Conservation (phyloP, 2,113 vertebrate species). For the Lucifuga dentata region DNA sequence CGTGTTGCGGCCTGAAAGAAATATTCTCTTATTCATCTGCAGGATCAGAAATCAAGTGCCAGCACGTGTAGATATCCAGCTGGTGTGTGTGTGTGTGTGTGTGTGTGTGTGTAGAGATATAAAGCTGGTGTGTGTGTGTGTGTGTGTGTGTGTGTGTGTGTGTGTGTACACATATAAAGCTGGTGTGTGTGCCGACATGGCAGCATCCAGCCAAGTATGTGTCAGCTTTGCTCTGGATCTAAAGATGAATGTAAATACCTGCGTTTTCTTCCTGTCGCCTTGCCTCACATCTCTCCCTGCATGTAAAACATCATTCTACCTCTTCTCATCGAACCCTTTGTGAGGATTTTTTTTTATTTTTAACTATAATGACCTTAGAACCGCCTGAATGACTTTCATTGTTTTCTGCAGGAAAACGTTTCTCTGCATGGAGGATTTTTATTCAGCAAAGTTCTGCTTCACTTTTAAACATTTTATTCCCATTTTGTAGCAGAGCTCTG, state of each 20-base stretch:
- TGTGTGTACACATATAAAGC: too few species aligned
- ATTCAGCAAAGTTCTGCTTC: neutral
- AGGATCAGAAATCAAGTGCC: conserved; percentile 22
- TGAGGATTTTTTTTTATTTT: neutral
- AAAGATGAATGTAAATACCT: neutral
- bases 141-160: too few species aligned
- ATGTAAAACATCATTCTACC: neutral
- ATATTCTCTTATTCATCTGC: conserved; percentile 34
- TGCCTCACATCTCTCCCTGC: neutral
- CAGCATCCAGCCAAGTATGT: neutral
- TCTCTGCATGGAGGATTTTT: neutral
- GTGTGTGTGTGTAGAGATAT: too few species aligned
- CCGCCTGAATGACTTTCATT: neutral
- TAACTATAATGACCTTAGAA: neutral
- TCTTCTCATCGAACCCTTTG: neutral
- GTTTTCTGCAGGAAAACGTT: neutral
- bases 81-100: too few species aligned
- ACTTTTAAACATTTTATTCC: neutral
- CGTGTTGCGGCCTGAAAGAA: conserved; percentile 57
- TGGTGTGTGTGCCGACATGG: neutral
- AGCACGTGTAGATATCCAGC: neutral
- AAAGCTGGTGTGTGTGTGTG: too few species aligned
- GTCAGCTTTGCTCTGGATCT: too few species aligned
- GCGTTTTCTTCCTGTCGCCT: too few species aligned
- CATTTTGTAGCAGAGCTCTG: too few species aligned